A percentile compares a stretch with the other conserved stretches of the same genome.
phyloP scores from a whole-genome alignment of 2,113 vertebrate species.

The Grammomys surdaster region DNA sequence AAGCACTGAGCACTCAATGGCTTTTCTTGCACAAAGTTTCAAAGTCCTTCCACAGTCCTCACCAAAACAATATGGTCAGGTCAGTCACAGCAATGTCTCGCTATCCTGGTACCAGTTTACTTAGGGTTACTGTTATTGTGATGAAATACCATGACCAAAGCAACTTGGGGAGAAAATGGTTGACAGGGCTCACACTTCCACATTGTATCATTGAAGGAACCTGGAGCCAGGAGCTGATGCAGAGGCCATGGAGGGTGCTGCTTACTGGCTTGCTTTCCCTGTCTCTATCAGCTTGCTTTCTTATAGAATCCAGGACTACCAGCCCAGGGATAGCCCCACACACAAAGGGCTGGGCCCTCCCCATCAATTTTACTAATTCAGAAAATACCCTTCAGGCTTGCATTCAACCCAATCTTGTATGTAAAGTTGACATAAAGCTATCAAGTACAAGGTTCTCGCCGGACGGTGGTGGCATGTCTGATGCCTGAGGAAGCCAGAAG shows the following conservation, averaged over 20 bases:
- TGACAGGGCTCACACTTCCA: not conserved
- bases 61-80: not conserved
- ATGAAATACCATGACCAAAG: not conserved
- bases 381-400: not conserved
- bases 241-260: not conserved
- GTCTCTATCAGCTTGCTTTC: not conserved
- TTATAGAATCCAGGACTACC: not conserved
- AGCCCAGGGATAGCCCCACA: not conserved
- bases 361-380: not conserved
- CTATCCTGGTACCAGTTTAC: not conserved
- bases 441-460: not conserved
- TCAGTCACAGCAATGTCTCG: not conserved
- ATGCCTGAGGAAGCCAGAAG: not conserved
- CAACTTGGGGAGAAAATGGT: not conserved
- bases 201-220: not conserved
- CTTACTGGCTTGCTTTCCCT: not conserved
- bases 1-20: not conserved
- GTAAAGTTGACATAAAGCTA: not conserved
- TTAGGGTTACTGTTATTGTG: not conserved
- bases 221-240: not conserved
- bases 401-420: not conserved
- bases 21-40: not conserved
- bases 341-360: not conserved
- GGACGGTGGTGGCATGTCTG: too few relatives aligned
- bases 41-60: not conserved